Base-by-base conservation (phyloP, 2,888 invertebrate species). In the Germaria angustata region DNA sequence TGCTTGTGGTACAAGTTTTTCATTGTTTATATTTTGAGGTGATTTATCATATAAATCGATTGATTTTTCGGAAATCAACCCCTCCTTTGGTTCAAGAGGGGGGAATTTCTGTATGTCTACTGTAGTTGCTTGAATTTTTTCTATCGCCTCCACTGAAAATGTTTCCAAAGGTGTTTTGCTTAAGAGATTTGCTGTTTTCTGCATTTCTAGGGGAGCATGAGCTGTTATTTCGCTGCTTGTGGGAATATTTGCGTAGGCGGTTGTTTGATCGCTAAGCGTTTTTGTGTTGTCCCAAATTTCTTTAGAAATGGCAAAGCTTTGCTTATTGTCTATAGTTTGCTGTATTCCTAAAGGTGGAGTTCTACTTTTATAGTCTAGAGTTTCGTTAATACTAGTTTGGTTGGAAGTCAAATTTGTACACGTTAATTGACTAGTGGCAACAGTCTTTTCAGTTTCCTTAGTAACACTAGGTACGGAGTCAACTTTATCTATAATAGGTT, bases 361-460 rank as follows among this genome's bases (percentile, higher is more conserved):
- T 36, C 20, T 15, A 22, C 13, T 53, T 32, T 68, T 66, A 66
- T 36, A 36, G 32, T 80, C 80, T 76, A 63, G 39, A 28, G 44
- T 13, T 53, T 83, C 34, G 22, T 34, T 68, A 69, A 81, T 73
- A 81, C 65, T 81, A 57, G 39, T 61, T 71, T 61, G 28, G 20
- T 28, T 51, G 53, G 61, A 76, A 83, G 66, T 72, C 55, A 66
- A 46, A 66, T 59, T 76, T 46, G 17, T 24, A 44, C 41, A 22
- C 9, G 20, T 17, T 79, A 79, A 76, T 81, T 81, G 75, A 69
- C 59, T 68, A 36, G 32, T 39, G 7, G 76, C 68, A 32, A 66
- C 76, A 79, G 75, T 75, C 61, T 71, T 72, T 72, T 66, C 66
- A 53, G 57, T 71, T 80, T 72, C 49, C 63, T 36, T 72, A 34